Evolutionary conservation across 2,888 invertebrate genomes (phyloP).

Genomic region (Blastobasis adustella): DNA sequence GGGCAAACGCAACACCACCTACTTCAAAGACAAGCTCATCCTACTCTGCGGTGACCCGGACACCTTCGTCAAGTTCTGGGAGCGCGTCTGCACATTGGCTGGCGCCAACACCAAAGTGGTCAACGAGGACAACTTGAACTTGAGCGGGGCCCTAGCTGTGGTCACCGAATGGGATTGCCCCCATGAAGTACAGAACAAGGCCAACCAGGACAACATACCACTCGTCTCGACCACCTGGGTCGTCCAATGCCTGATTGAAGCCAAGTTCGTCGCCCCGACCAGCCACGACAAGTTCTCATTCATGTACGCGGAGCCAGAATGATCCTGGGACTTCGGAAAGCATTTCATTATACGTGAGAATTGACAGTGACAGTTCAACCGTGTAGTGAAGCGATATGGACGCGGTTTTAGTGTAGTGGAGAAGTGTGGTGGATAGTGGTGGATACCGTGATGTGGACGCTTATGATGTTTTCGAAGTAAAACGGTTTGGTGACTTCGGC

Average conservation of each 20-base stretch:
- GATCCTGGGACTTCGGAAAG: slow-evolving; percentile 68
- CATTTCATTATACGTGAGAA: slow-evolving; percentile 67
- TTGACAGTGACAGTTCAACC: slow-evolving; percentile 37
- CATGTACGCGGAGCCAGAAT: slow-evolving; percentile 69
- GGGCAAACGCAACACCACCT: slow-evolving; percentile 46
- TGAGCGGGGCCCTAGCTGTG: slow-evolving; percentile 63
- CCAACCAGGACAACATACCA: slow-evolving; percentile 75
- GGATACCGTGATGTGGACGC: background rate
- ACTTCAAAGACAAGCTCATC: slow-evolving; percentile 67
- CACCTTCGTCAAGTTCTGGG: slow-evolving; percentile 76
- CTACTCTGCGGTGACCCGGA: slow-evolving; percentile 68
- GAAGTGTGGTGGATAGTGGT: background rate
- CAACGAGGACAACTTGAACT: slow-evolving; percentile 62
- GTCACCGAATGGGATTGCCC: slow-evolving; percentile 79
- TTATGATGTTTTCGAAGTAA: background rate
- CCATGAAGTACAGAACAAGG: slow-evolving; percentile 67
- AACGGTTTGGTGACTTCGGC: background rate
- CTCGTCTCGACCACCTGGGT: slow-evolving; percentile 82
- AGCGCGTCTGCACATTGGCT: slow-evolving; percentile 73
- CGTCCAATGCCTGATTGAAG: slow-evolving; percentile 79
- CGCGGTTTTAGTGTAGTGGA: slow-evolving; percentile 16
- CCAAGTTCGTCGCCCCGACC: slow-evolving; percentile 63
- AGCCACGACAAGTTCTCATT: slow-evolving; percentile 71
- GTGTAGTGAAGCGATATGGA: too few relatives aligned
- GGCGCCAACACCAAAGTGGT: slow-evolving; percentile 68